Percentiles rank a stretch among this genome's conserved stretches.
phyloP scores from a whole-genome alignment of 2,888 invertebrate genomes.

The Lycophotia porphyrea region DNA sequence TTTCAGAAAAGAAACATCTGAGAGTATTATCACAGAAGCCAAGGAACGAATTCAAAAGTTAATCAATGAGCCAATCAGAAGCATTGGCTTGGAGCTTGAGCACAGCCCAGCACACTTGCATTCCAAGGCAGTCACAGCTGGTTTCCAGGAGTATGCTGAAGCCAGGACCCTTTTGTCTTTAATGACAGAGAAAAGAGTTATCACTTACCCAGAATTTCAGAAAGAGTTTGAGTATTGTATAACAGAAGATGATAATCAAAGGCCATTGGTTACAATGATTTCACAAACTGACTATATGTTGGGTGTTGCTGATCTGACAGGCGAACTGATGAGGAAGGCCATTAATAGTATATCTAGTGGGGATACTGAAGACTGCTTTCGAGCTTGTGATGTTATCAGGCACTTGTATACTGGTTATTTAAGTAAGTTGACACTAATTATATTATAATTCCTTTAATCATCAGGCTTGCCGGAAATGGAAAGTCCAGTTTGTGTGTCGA shows the following conservation, averaged over 20 bases:
- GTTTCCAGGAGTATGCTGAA: slow-evolving; percentile 95
- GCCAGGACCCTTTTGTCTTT: slow-evolving; percentile 95
- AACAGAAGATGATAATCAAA: slow-evolving; percentile 69
- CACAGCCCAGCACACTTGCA: slow-evolving; percentile 91
- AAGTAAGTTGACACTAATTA: slow-evolving; percentile 78
- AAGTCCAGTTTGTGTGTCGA: background rate
- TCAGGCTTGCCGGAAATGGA: background rate
- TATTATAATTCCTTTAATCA: background rate
- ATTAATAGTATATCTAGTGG: slow-evolving; percentile 95
- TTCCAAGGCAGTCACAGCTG: slow-evolving; percentile 82
- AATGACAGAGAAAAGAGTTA: slow-evolving; percentile 90
- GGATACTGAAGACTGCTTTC: slow-evolving; percentile 93
- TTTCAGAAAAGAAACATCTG: slow-evolving; percentile 80
- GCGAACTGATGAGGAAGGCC: slow-evolving; percentile 97
- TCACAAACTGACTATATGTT: slow-evolving; percentile 91
- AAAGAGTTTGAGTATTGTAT: slow-evolving; percentile 86
- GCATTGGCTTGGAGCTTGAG: slow-evolving; percentile 93
- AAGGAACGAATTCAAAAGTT: slow-evolving; percentile 92
- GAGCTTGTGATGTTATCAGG: slow-evolving; percentile 93
- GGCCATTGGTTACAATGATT: slow-evolving; percentile 78
- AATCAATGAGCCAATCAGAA: slow-evolving; percentile 85
- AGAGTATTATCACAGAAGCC: slow-evolving; percentile 87
- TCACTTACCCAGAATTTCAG: slow-evolving; percentile 91
- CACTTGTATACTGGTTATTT: slow-evolving; percentile 91
- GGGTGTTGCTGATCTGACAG: slow-evolving; percentile 96